Evolutionary conservation across 53 echinoderm and acorn worm genomes (phyloP), one percentile per base, ranked within the genome.

Genomic region (Temnopleurus reevesii): DNA sequence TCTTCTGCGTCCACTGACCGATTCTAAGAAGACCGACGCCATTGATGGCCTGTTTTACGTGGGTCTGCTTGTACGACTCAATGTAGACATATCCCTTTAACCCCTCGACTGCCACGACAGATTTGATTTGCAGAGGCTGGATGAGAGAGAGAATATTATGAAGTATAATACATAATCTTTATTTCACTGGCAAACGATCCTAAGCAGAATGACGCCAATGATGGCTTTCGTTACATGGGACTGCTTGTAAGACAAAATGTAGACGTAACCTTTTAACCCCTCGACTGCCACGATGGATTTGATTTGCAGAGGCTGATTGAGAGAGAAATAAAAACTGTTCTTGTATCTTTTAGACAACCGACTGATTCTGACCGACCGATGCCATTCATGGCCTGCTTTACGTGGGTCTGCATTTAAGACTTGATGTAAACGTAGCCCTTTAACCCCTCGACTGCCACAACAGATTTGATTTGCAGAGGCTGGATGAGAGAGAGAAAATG

Each of bases 101-200:
- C 12, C 99, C 99, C 58, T 95, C 99, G 0, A 96, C 96, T 1
- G 96, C 95, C 4, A 95, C 92, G 9, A 96, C 91, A 1, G 99
- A 94, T 63, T 99, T 99, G 91, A 98, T 99, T 92, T 96, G 99
- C 13, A 98, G 92, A 33, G 99, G 99, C 99, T 99, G 92, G 17
- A 66, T 43, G 43, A 13, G 45, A 46, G 12, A 59, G 29, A 56
- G 25, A 46, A 6, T 24, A 5, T 71, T 0, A 3, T 12, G 34
- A 34, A 71, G 18, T 29, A 17, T 3, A 5, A n/a, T n/a, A n/a
- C n/a, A n/a, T n/a, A n/a, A n/a, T n/a, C n/a, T n/a, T n/a, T n/a
- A n/a, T n/a, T 95, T 91, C 93, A 99, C 76, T 93, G 96, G 13
- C 99, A n/a, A n/a, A n/a, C 97, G 10, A 93, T 91, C 23, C 97